Base-by-base conservation (phyloP, 2,888 invertebrate species). In the Marasmarcha lunaedactyla region DNA sequence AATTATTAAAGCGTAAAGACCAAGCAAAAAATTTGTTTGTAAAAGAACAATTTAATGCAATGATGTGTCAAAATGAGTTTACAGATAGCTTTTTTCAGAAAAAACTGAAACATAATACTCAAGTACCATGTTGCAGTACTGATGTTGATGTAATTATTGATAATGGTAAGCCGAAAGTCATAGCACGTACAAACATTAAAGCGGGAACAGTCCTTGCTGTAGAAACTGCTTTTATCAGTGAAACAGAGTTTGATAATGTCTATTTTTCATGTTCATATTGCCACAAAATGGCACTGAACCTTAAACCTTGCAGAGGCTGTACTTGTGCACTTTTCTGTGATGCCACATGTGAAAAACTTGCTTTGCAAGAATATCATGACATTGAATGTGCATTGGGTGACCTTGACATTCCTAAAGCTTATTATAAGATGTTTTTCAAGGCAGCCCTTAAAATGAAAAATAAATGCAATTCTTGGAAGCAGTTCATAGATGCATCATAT, bases 311-410 rank as follows among this genome's bases (percentile, higher is more conserved):
- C 14, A 33, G 12, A 9, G 37, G 33, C 5, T 45, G 45, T 20
- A 33, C 25, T 9, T 12, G 33, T 7, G 45, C 41, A 9, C 3
- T 45, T 13, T 45, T 45, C 26, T 45, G 45, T 34, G 34, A 38
- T 25, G 37, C 38, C 0, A 25, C 15, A 1, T 45, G 45, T 11
- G 14, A 34, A 14, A 34, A 33, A 15, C 14, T 15, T 10, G 38
- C 40, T 33, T 15, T 33, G n/a, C 14, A 25, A 33, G 33, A 20
- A 15, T 38, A 12, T 34, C 59, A 59, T 34, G 33, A 44, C 1
- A 40, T 47, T 38, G 57, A 55, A 43, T 59, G 59, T 36, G 20
- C 43, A 6, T 42, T 55, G n/a, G 37, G 51, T 11, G 40, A 45
- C 2, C 5, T 43, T 2, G n/a, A 14, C 11, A 1, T 13, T 46